Evolutionary conservation across 2,888 invertebrate genomes (phyloP).

Genomic region (Harmothoe impar): DNA sequence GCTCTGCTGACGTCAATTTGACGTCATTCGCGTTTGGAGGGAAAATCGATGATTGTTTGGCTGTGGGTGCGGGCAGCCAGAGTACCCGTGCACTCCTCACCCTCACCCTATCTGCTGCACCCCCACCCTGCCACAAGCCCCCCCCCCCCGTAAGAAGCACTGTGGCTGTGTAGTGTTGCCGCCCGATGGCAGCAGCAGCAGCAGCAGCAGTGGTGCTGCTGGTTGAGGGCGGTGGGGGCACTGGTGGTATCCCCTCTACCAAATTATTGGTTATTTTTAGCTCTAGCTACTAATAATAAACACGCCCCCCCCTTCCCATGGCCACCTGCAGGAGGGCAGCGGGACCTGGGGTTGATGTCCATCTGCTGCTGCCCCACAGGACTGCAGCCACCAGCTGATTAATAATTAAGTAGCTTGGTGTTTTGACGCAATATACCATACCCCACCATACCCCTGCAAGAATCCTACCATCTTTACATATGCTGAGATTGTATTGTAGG

Average conservation of each 20-base stretch:
- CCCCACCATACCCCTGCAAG: not conserved
- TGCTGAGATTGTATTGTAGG: not conserved
- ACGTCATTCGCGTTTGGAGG: slow-evolving; percentile 41
- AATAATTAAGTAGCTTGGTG: not conserved
- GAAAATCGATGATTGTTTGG: slow-evolving; percentile 31
- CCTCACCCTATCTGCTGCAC: no score
- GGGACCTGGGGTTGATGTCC: not conserved
- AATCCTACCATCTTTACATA: not conserved
- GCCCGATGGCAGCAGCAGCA: no score
- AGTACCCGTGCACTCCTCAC: slow-evolving; percentile 28
- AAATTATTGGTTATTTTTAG: slow-evolving; percentile 38
- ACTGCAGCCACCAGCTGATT: not conserved
- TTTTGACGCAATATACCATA: slow-evolving; percentile 16
- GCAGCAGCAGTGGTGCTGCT: not conserved
- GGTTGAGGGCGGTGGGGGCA: not conserved
- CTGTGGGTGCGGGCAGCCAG: not conserved
- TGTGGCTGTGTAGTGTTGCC: not conserved
- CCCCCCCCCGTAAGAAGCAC: not conserved
- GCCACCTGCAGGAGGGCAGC: not conserved
- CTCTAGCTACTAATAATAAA: slow-evolving; percentile 43
- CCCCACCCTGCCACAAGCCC: not conserved
- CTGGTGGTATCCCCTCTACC: slow-evolving; percentile 14
- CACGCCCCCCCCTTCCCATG: not conserved
- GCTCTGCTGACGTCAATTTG: slow-evolving; percentile 50
- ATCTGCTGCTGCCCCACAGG: not conserved